phyloP scores from a whole-genome alignment of 2,113 vertebrate genomes.

The Ceratotherium simum region DNA sequence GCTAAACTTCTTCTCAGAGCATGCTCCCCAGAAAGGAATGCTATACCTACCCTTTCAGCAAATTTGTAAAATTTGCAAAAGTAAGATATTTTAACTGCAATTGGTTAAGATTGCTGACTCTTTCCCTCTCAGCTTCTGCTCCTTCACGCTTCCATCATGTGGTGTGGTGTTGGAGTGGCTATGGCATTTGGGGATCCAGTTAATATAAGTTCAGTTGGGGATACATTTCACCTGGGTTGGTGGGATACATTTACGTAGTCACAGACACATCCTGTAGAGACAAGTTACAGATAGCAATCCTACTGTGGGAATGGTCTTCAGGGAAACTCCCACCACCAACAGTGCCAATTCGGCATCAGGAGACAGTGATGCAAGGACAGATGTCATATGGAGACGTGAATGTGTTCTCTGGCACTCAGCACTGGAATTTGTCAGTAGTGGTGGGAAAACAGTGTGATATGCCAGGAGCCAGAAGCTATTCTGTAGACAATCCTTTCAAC shows the following conservation, averaged over 20 bases:
- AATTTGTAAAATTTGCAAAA: neutral
- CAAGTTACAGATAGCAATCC: neutral
- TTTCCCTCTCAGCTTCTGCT: neutral
- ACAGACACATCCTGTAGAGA: neutral
- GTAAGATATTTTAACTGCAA: neutral
- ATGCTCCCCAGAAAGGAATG: neutral
- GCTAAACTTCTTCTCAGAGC: neutral
- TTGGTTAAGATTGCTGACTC: neutral
- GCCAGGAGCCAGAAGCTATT: neutral
- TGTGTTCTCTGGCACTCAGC: too few species aligned
- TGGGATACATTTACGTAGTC: neutral
- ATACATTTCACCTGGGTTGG: neutral
- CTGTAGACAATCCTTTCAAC: neutral
- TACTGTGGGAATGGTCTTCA: neutral
- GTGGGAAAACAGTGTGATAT: neutral
- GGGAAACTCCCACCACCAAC: neutral
- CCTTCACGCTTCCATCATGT: neutral
- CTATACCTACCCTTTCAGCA: neutral
- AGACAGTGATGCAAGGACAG: neutral
- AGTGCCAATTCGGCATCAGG: neutral
- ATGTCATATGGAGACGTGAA: neutral
- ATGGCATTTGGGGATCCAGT: neutral
- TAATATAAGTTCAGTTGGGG: neutral
- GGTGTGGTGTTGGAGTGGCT: neutral
- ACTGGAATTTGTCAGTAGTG: neutral